Evolutionary conservation across 2,113 vertebrate genomes (phyloP).

Genomic region (Scatophagus argus): DNA sequence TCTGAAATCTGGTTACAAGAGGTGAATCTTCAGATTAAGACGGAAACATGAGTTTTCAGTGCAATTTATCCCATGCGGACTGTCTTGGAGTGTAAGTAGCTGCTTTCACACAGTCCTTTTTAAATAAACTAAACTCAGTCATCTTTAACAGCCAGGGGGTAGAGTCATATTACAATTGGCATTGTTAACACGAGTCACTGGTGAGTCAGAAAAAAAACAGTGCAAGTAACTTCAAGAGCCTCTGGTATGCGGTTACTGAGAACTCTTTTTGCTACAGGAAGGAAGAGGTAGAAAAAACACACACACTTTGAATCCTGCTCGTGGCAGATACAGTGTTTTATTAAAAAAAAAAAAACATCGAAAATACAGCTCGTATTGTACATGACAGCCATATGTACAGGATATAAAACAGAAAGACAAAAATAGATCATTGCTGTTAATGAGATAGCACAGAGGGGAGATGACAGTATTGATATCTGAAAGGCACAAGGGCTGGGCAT

Average conservation of each 20-base stretch:
- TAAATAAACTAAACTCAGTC: too few species aligned
- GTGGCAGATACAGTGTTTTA: slow-evolving; percentile 63
- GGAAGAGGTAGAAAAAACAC: neutral
- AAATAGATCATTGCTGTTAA: slow-evolving; percentile 37
- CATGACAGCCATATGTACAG: slow-evolving; percentile 80
- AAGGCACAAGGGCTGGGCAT: slow-evolving; percentile 64
- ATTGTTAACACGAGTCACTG: neutral
- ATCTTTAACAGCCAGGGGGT: neutral
- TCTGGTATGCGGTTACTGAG: neutral
- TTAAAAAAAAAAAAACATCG: slow-evolving; percentile 50
- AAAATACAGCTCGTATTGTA: slow-evolving; percentile 78
- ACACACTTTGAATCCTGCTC: neutral
- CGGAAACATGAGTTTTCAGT: too few species aligned
- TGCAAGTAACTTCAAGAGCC: neutral
- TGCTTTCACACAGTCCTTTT: too few species aligned
- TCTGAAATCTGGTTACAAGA: too few species aligned
- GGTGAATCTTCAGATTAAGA: too few species aligned
- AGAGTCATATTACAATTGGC: neutral
- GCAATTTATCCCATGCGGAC: too few species aligned
- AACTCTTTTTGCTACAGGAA: neutral
- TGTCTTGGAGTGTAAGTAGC: too few species aligned
- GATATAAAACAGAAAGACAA: slow-evolving; percentile 69
- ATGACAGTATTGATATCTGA: slow-evolving; percentile 12
- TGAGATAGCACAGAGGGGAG: slow-evolving; percentile 18
- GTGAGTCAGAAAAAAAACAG: slow-evolving; percentile 18